These are phyloP conservation scores for Neoseiulus cucumeris DNA, from an alignment of 1,140 invertebrate genomes.

Conservation along the genomic window DNA sequence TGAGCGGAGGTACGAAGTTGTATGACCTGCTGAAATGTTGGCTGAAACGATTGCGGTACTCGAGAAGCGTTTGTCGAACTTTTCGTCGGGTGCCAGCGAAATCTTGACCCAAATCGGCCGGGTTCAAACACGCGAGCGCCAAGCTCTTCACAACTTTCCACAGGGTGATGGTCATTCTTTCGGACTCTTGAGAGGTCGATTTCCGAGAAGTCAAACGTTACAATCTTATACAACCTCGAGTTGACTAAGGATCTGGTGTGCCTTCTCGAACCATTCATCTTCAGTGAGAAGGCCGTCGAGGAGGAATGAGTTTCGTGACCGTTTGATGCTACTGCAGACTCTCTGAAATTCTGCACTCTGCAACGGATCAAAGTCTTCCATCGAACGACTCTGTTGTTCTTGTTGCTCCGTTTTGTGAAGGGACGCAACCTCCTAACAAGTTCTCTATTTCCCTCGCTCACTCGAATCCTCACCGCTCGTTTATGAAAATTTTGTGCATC, in stretches of 20 bases:
- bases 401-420: no score
- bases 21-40: conserved; percentile 24
- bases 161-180: background rate
- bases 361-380: background rate
- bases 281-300: background rate
- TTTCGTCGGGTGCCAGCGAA: conserved; percentile 35
- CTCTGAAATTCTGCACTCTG: background rate
- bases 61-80: conserved; percentile 32
- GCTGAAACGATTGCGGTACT: conserved; percentile 23
- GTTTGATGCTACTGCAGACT: background rate
- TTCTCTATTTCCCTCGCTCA: no score
- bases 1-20: conserved; percentile 22
- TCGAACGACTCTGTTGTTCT: no score
- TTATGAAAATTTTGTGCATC: no score
- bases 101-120: conserved; percentile 37
- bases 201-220: conserved; percentile 52
- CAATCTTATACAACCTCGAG: conserved; percentile 20
- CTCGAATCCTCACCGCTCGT: no score
- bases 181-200: background rate
- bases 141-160: background rate
- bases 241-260: no score
- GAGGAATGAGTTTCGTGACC: background rate
- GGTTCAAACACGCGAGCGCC: conserved; percentile 13
- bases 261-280: no score
- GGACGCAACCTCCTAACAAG: no score